Percentiles rank a stretch among this genome's conserved stretches.
Conservation (phyloP, 2,888 invertebrate genomes). For the Chromoteleia sp. region DNA sequence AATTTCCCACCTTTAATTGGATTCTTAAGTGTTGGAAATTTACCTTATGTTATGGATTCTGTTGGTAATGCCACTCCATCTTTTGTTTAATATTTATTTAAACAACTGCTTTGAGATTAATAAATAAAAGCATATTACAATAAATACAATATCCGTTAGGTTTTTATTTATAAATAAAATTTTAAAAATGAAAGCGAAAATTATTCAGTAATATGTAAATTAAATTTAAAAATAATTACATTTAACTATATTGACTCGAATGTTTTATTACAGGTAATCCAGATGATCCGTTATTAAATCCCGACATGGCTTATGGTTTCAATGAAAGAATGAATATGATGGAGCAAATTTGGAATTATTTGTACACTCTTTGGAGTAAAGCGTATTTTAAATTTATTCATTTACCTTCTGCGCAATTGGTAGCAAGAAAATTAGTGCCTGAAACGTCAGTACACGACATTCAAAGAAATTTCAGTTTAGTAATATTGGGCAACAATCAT, state of each 20-base stretch:
- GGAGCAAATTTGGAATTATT: constrained; percentile 77
- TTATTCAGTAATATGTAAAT: too few relatives aligned
- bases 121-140: too few relatives aligned
- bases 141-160: too few relatives aligned
- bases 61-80: constrained; percentile 74
- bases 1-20: constrained; percentile 80
- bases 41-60: constrained; percentile 82
- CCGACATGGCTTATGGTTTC: constrained; percentile 81
- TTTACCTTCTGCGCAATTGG: constrained; percentile 76
- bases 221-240: too few relatives aligned
- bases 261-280: constrained; percentile 77
- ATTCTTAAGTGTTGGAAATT: constrained; percentile 81
- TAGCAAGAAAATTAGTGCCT: constrained; percentile 76
- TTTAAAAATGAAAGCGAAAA: too few relatives aligned
- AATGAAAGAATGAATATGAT: constrained; percentile 76
- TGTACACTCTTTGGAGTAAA: constrained; percentile 79
- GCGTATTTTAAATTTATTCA: constrained; percentile 79
- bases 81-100: too few relatives aligned
- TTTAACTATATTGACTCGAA: too few relatives aligned
- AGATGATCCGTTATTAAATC: constrained; percentile 80
- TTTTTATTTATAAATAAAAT: too few relatives aligned
- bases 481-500: constrained; percentile 81
- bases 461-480: constrained; percentile 80
- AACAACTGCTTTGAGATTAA: too few relatives aligned
- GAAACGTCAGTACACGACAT: constrained; percentile 76